A percentile compares a stretch with the other conserved stretches of the same genome.
Conservation (phyloP, 92 coral and sea anemone genomes). For the Bergia sp. region DNA sequence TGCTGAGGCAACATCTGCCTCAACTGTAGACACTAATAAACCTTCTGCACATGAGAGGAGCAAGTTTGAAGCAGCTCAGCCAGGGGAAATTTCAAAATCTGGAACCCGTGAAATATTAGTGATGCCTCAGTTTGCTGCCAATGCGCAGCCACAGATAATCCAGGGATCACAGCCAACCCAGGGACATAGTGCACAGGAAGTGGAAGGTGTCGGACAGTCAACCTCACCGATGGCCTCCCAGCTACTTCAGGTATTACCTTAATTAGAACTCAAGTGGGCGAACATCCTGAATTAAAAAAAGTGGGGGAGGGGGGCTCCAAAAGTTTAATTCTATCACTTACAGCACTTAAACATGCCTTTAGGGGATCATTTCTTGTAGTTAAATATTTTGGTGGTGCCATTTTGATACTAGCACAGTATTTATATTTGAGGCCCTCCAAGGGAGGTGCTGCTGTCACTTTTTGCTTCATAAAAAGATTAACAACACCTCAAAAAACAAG, state of each 20-base stretch:
- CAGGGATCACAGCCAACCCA: constrained; percentile 3
- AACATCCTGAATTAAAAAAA: background rate
- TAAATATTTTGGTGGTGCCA: too few relatives aligned
- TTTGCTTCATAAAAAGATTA: too few relatives aligned
- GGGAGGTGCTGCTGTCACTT: too few relatives aligned
- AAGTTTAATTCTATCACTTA: background rate
- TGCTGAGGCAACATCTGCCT: background rate
- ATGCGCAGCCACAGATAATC: constrained; percentile 1
- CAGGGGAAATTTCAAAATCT: constrained; percentile 26
- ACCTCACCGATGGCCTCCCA: constrained; percentile 89
- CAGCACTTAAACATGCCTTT: too few relatives aligned
- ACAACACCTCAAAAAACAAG: too few relatives aligned
- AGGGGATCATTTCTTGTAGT: too few relatives aligned
- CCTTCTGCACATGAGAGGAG: constrained; percentile 21
- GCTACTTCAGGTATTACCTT: constrained; percentile 59
- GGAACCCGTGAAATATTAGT: constrained; percentile 8
- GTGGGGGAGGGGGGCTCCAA: background rate
- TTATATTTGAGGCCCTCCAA: too few relatives aligned
- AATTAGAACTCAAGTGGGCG: background rate
- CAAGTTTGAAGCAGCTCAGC: constrained; percentile 15
- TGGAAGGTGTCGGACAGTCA: constrained; percentile 52
- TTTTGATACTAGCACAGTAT: too few relatives aligned
- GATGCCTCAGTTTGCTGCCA: background rate
- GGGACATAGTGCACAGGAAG: constrained; percentile 14
- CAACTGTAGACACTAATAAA: background rate